Base-by-base conservation (phyloP, 2,797 vertebrate genomes). In the Lindbergichthys nudifrons region DNA sequence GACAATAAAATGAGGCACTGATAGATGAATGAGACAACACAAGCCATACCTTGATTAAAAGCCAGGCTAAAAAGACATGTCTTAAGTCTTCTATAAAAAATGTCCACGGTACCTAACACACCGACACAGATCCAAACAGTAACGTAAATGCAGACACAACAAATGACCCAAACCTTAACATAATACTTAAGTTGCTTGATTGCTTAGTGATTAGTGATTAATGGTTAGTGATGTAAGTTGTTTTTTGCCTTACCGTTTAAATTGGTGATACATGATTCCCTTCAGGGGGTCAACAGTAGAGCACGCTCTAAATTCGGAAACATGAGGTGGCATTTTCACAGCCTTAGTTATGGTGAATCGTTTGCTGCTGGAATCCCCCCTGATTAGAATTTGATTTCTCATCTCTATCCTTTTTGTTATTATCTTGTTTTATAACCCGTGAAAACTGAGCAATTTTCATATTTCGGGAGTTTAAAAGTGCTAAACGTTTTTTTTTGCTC, bases 201-300 rank as follows among this genome's bases (percentile, higher is more conserved):
- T 14, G 9, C 47, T 26, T 39, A 77, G 32, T 36, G 32, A 36
- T 36, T 9, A 36, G 32, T 9, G 32, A 36, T 36, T 2, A 36
- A 36, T 36, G 32, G 32, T 36, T 36, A 36, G 32, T 72, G n/a
- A 69, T 16, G 15, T 67, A 59, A 53, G 48, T 6, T 32, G 19
- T 3, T 50, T 48, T 36, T 10, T 42, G 12, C 45, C 30, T 36
- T 46, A 77, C 46, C 53, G 73, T 65, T 77, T 57, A 70, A 71
- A 80, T 79, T 23, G 79, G 65, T 73, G 86, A 80, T 21, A 87
- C 57, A 7, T 67, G 77, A 87, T 80, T 75, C 80, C 70, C 43
- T 50, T 36, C 36, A 32, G 60, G 66, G 65, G 66, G 45, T 88
- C 82, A 86, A 63, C 52, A 10, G 69, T 2, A 13, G 47, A 39